phyloP scores from a whole-genome alignment of 2,888 invertebrate species.

The Bedellia somnulentella region DNA sequence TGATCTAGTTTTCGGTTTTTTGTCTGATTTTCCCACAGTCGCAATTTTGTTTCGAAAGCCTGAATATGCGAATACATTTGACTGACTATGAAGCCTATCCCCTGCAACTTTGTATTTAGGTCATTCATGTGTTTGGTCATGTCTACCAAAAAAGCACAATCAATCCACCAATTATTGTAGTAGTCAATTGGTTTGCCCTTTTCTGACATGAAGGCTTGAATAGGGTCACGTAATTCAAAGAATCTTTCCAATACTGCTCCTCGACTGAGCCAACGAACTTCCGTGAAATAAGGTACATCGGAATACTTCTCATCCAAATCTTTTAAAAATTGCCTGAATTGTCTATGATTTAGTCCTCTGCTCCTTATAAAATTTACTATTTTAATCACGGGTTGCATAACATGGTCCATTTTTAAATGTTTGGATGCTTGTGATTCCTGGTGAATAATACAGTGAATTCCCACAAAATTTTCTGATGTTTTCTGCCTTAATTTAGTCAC shows the following conservation, averaged over 20 bases:
- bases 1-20: neutral
- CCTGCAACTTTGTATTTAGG: conserved; percentile 4
- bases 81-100: no score
- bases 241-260: neutral
- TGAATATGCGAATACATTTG: neutral
- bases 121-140: conserved; percentile 4
- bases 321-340: conserved; percentile 10
- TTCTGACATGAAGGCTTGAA: neutral
- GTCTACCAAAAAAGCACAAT: conserved; percentile 5
- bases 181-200: no score
- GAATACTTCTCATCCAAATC: conserved; percentile 5
- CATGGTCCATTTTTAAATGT: neutral
- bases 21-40: neutral
- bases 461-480: neutral
- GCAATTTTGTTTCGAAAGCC: neutral
- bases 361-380: conserved; percentile 2
- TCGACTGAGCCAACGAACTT: neutral
- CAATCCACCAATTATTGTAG: conserved; percentile 2
- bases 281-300: neutral
- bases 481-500: neutral
- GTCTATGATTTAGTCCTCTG: conserved; percentile 9
- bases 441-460: conserved; percentile 5
- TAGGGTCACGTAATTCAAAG: neutral
- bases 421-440: conserved; percentile 1
- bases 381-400: conserved; percentile 1